Evolutionary conservation across 2,113 vertebrate species (phyloP).

Genomic region (Dasyornis broadbenti): DNA sequence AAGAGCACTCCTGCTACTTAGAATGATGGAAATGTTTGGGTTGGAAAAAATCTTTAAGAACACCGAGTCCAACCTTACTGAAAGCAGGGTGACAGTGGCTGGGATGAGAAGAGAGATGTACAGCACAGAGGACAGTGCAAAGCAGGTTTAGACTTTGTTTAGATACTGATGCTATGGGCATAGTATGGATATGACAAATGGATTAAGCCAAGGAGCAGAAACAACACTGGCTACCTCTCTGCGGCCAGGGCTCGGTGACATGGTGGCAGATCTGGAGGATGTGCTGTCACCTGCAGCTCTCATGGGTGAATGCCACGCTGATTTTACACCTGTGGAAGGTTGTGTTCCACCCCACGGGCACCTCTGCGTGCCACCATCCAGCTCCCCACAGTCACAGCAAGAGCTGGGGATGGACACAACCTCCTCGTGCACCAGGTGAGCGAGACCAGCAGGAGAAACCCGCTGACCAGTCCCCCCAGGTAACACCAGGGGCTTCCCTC

Average conservation of each 20-base stretch:
- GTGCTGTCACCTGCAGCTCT: neutral
- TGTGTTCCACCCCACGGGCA: neutral
- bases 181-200: neutral
- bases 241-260: neutral
- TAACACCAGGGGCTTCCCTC: neutral
- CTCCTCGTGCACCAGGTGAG: neutral
- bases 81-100: accelerated
- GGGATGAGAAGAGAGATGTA: neutral
- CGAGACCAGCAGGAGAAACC: neutral
- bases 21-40: neutral
- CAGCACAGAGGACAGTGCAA: neutral
- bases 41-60: neutral
- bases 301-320: accelerated
- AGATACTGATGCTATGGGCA: neutral
- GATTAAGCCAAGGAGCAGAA: neutral
- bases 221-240: neutral
- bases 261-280: neutral
- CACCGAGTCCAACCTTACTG: accelerated
- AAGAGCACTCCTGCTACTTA: neutral
- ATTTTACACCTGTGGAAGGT: neutral
- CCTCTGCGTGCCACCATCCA: neutral
- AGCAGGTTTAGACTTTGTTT: neutral
- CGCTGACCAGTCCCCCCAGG: accelerated
- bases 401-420: neutral
- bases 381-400: accelerated